Conservation (phyloP, 2,113 vertebrate genomes). For the Desmodus rotundus region DNA sequence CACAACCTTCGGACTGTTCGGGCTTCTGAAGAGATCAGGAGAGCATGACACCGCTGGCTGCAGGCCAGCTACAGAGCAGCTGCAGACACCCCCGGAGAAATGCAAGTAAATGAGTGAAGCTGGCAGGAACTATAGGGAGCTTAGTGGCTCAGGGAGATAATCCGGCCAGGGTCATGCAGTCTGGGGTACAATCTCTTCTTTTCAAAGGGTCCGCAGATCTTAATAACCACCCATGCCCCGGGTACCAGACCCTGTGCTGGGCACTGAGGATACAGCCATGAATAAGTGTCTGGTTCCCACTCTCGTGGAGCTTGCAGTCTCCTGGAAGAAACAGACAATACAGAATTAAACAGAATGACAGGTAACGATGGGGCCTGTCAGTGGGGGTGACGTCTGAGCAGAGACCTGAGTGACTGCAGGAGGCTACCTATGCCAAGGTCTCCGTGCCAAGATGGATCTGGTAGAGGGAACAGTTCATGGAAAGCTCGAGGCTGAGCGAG, state of each 20-base stretch:
- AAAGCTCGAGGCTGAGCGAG: neutral
- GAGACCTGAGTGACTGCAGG: neutral
- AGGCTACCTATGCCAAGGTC: neutral
- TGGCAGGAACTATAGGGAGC: neutral
- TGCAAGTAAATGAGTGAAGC: neutral
- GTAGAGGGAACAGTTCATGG: neutral
- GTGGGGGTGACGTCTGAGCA: neutral
- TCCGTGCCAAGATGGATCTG: neutral
- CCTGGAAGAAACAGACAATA: neutral
- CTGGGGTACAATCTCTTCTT: neutral
- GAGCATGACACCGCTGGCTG: constrained; percentile 56
- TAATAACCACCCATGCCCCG: neutral
- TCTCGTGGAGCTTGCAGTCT: neutral
- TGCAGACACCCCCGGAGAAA: constrained; percentile 14
- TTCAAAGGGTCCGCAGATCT: neutral
- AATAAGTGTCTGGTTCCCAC: neutral
- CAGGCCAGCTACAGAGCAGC: constrained; percentile 21
- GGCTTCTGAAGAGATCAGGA: constrained; percentile 48
- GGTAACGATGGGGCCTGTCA: neutral
- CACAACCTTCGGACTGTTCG: neutral
- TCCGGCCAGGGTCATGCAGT: neutral
- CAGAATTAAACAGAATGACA: neutral
- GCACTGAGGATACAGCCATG: neutral
- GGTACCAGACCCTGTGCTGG: neutral
- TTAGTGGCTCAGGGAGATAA: neutral